Base-by-base conservation (phyloP, 2,888 invertebrate species). In the Nemapogon koenigi region DNA sequence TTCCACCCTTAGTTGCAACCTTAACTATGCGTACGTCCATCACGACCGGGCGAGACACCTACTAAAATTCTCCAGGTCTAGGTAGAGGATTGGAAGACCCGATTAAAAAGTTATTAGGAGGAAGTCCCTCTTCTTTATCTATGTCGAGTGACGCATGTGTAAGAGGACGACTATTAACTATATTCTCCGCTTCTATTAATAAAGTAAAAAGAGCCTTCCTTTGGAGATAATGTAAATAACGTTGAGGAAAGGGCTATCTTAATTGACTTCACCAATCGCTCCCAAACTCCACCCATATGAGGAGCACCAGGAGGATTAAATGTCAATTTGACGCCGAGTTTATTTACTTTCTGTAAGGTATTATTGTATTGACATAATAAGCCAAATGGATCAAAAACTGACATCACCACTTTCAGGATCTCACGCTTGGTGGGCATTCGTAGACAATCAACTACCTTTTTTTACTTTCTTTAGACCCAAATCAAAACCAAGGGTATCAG, bases 11-110 rank as follows among this genome's bases (percentile, higher is more conserved):
- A 36, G 37, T 37, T 13, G 3, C 15, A 4, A 37, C 37, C 10
- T 37, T 18, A 16, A 26, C 37, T 11, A 27, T 27, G 4, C 37
- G 26, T 28, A 10, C 27, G 22, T 8, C 37, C 37, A 13, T 37
- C 37, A 10, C 16, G 26, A 4, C 37, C 37, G 3, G 27, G 27
- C 8, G 16, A 25, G 4, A 25, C 25, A 4, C 16, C 37, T 3
- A 17, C 17, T 3, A 37, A 13, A 27, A 27, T 6, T n/a, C 14
- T 27, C 28, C 28, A 7, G 28, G 6, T 7, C 4, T 7, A 22
- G 6, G 6, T n/a, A n/a, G n/a, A n/a, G n/a, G n/a, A n/a, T n/a
- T n/a, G n/a, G n/a, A n/a, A n/a, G n/a, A n/a, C n/a, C n/a, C n/a
- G n/a, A n/a, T n/a, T n/a, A 22, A 22, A 22, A 22, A 22, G 10